Conservation (phyloP, 1,140 invertebrate genomes). For the Sitophilus oryzae region DNA sequence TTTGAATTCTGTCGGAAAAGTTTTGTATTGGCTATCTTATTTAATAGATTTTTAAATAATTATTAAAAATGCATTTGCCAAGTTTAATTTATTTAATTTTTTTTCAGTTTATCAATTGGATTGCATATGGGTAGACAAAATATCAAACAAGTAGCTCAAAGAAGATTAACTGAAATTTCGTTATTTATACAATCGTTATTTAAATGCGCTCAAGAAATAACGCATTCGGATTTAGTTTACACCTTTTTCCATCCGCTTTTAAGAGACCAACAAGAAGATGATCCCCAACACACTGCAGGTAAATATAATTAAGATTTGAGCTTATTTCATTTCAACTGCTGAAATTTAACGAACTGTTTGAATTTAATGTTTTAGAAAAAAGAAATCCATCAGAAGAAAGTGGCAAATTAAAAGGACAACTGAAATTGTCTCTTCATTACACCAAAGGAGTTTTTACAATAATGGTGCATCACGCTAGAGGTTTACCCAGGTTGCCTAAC, state of each 20-base stretch:
- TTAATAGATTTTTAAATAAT: too few relatives aligned
- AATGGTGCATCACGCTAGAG: constrained; percentile 84
- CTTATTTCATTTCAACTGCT: background rate
- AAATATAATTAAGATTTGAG: constrained; percentile 11
- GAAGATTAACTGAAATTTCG: constrained; percentile 78
- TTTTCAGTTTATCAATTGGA: constrained; percentile 63
- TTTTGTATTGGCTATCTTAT: too few relatives aligned
- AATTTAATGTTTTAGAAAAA: constrained; percentile 8
- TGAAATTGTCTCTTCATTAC: constrained; percentile 76
- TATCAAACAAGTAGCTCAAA: constrained; percentile 89
- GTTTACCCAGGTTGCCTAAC: constrained; percentile 64
- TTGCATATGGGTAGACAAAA: constrained; percentile 86
- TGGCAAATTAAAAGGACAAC: constrained; percentile 40
- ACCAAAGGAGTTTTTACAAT: constrained; percentile 71
- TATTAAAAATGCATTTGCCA: too few relatives aligned
- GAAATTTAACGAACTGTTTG: background rate
- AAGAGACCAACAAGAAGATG: constrained; percentile 77
- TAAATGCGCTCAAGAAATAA: constrained; percentile 84
- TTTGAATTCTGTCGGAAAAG: too few relatives aligned
- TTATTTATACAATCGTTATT: constrained; percentile 82
- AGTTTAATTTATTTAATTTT: background rate
- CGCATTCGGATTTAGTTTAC: constrained; percentile 93
- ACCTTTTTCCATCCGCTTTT: constrained; percentile 96
- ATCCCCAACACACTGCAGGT: constrained; percentile 61
- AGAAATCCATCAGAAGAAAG: constrained; percentile 23